Percentiles rank a stretch among this genome's conserved stretches.
Conservation (phyloP, 2,113 vertebrate genomes). For the Hucho hucho region DNA sequence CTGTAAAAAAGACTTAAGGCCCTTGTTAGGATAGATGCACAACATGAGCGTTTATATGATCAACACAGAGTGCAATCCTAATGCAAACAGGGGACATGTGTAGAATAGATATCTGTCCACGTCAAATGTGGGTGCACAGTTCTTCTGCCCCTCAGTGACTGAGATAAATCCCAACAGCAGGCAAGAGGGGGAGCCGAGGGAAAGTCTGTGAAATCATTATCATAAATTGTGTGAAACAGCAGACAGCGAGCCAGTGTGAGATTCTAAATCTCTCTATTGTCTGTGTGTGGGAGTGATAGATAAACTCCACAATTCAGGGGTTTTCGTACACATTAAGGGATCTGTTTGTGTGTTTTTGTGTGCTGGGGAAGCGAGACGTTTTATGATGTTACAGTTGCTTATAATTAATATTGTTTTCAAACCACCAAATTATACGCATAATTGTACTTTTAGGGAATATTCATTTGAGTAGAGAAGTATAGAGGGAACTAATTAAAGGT, state of each 20-base stretch:
- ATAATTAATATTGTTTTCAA: conserved; percentile 37
- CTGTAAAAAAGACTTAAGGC: too few relatives aligned
- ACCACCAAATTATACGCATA: conserved; percentile 28
- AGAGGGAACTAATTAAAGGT: too few relatives aligned
- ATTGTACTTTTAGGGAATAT: conserved; percentile 29
- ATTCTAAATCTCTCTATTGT: conserved; percentile 34
- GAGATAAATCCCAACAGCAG: conserved; percentile 12
- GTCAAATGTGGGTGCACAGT: conserved; percentile 28
- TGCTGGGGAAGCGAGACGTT: too few relatives aligned
- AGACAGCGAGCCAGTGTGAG: conserved; percentile 17
- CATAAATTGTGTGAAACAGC: conserved; percentile 34
- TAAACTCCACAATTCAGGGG: conserved; percentile 24
- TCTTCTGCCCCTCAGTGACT: conserved; percentile 22
- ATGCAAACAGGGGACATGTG: neutral
- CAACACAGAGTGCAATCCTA: neutral
- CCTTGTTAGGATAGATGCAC: neutral
- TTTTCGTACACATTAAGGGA: neutral
- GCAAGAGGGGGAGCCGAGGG: conserved; percentile 1
- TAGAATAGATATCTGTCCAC: neutral
- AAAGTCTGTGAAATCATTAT: conserved; percentile 29
- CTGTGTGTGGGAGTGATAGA: conserved; percentile 34
- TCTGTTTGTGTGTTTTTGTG: conserved; percentile 2
- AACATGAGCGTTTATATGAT: neutral
- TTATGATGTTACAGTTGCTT: conserved; percentile 22
- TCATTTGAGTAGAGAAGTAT: conserved; percentile 37